Evolutionary conservation across 2,797 vertebrate species (phyloP).

Genomic region (Rhabdophis nuchalis): DNA sequence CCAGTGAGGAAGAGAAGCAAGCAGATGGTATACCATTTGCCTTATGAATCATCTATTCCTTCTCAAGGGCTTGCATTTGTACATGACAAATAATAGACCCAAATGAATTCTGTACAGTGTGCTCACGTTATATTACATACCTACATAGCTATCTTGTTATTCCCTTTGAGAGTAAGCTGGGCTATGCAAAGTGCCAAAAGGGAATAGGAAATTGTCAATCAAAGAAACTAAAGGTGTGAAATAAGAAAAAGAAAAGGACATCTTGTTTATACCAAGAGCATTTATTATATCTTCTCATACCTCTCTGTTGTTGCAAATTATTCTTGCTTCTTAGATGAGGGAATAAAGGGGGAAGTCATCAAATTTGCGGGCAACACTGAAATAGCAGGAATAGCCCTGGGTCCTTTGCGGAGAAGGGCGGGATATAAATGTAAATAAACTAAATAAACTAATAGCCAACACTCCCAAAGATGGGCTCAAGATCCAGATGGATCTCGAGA

Average conservation of each 20-base stretch:
- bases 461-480: background rate
- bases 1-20: background rate
- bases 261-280: background rate
- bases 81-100: background rate
- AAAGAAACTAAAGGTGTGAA: background rate
- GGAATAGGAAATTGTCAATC: background rate
- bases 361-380: background rate
- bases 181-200: background rate
- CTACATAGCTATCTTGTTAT: background rate
- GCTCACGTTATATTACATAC: background rate
- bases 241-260: background rate
- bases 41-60: background rate
- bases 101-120: background rate
- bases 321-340: background rate
- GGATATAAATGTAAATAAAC: too few relatives aligned
- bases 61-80: background rate
- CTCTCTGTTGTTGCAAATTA: background rate
- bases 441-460: too few relatives aligned
- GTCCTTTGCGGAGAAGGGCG: too few relatives aligned
- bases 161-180: background rate
- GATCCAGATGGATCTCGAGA: background rate
- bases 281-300: background rate
- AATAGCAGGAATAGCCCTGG: background rate
- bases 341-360: background rate
- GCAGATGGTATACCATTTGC: slow-evolving; percentile 5